Evolutionary conservation across 1,140 invertebrate genomes (phyloP).

Genomic region (Anastrepha obliqua): DNA sequence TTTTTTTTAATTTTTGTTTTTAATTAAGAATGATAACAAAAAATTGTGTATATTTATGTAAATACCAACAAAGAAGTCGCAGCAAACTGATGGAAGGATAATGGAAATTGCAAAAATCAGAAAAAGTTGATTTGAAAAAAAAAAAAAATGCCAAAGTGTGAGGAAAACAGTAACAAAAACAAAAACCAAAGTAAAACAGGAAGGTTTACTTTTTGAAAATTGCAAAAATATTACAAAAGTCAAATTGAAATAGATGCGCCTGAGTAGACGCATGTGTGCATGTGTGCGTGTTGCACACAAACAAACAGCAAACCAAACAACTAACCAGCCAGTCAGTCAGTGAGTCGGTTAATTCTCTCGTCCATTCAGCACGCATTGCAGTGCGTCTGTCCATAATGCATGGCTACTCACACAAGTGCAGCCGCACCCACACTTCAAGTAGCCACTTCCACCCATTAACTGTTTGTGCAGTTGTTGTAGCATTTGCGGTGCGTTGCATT

Average conservation of each 20-base stretch:
- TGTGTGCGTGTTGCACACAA: background rate
- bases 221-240: conserved; percentile 49
- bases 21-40: conserved; percentile 32
- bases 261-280: background rate
- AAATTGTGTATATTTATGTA: too few relatives aligned
- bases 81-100: conserved; percentile 1
- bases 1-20: conserved; percentile 24
- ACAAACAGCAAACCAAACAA: background rate
- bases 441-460: background rate
- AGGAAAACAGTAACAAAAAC: conserved; percentile 18
- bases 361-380: conserved; percentile 22
- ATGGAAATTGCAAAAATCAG: conserved; percentile 28
- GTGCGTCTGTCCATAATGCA: conserved; percentile 30
- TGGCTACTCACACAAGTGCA: conserved; percentile 41
- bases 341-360: conserved; percentile 14
- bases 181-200: background rate
- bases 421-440: conserved; percentile 21
- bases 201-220: conserved; percentile 38
- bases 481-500: conserved; percentile 37
- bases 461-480: background rate
- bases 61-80: too few relatives aligned
- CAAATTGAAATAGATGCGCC: conserved; percentile 12
- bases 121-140: background rate
- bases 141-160: background rate
- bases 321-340: background rate